These are phyloP conservation scores for Cantharis rustica DNA, from an alignment of 2,888 invertebrate species.

Conservation along the genomic window DNA sequence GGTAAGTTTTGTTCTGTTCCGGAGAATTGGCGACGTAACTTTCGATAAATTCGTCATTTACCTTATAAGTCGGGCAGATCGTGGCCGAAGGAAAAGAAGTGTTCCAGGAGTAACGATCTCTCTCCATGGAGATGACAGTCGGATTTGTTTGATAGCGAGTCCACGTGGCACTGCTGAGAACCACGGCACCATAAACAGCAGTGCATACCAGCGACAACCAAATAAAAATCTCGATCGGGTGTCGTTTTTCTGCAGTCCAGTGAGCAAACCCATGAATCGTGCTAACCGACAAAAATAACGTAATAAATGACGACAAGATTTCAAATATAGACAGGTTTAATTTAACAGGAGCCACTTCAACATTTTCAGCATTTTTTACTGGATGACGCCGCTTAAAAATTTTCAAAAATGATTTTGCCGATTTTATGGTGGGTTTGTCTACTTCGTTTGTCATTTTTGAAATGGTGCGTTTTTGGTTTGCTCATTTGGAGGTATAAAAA, in stretches of 20 bases:
- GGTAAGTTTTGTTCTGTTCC: conserved; percentile 57
- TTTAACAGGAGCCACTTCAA: neutral
- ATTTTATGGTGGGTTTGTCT: neutral
- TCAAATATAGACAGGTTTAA: neutral
- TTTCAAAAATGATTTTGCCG: neutral
- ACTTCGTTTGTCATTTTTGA: neutral
- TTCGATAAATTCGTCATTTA: conserved; percentile 62
- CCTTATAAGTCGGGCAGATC: conserved; percentile 65
- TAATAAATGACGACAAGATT: conserved; percentile 17
- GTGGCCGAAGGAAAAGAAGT: conserved; percentile 73
- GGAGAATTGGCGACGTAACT: conserved; percentile 54
- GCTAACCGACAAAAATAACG: conserved; percentile 43
- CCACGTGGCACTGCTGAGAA: conserved; percentile 64
- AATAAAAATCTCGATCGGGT: conserved; percentile 43
- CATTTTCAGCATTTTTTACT: neutral
- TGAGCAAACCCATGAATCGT: conserved; percentile 50
- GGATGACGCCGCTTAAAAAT: neutral
- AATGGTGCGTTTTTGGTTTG: neutral
- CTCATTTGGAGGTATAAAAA: neutral
- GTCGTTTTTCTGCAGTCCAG: conserved; percentile 39
- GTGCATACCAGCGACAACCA: conserved; percentile 44
- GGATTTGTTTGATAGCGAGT: conserved; percentile 71
- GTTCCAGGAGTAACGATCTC: conserved; percentile 74
- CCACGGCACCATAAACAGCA: conserved; percentile 44
- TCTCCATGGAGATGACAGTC: conserved; percentile 74